Conservation (phyloP, 2,797 vertebrate species). For the Orientallactaga sibirica region DNA sequence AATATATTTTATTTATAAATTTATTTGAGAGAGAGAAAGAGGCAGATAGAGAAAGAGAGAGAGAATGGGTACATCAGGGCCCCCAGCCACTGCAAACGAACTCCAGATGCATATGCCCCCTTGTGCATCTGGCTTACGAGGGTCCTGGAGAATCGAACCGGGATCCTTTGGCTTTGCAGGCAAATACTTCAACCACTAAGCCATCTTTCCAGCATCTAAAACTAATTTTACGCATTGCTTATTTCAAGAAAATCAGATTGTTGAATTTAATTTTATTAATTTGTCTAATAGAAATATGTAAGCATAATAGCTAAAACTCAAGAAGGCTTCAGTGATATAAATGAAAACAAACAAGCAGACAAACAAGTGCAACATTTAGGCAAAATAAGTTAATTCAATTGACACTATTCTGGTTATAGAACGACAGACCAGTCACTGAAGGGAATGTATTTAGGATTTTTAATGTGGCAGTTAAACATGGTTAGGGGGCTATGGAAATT, state of each 20-base stretch:
- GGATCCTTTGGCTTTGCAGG: too few relatives aligned
- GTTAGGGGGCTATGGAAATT: constrained; percentile 83
- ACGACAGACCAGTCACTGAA: constrained; percentile 42
- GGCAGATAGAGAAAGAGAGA: too few relatives aligned
- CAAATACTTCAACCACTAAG: too few relatives aligned
- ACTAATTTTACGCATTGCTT: constrained; percentile 72
- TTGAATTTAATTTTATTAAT: constrained; percentile 83
- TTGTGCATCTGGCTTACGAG: too few relatives aligned
- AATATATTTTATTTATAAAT: too few relatives aligned
- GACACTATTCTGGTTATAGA: constrained; percentile 63
- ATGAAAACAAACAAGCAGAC: constrained; percentile 53
- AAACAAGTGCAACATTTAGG: constrained; percentile 65
- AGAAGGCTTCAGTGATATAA: constrained; percentile 67
- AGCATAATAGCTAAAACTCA: constrained; percentile 64
- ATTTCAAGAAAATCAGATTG: constrained; percentile 78
- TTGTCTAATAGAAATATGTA: constrained; percentile 82
- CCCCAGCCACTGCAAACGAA: too few relatives aligned
- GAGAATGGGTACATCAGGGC: too few relatives aligned
- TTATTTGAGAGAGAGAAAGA: too few relatives aligned
- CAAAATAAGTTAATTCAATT: constrained; percentile 79
- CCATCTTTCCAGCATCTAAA: background rate
- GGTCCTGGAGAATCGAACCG: too few relatives aligned
- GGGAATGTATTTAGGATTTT: constrained; percentile 74
- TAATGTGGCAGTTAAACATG: constrained; percentile 80
- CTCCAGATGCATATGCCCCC: too few relatives aligned